Evolutionary conservation across 1,140 invertebrate species (phyloP), one percentile per base, ranked within the genome.

Genomic region (Achroia grisella): DNA sequence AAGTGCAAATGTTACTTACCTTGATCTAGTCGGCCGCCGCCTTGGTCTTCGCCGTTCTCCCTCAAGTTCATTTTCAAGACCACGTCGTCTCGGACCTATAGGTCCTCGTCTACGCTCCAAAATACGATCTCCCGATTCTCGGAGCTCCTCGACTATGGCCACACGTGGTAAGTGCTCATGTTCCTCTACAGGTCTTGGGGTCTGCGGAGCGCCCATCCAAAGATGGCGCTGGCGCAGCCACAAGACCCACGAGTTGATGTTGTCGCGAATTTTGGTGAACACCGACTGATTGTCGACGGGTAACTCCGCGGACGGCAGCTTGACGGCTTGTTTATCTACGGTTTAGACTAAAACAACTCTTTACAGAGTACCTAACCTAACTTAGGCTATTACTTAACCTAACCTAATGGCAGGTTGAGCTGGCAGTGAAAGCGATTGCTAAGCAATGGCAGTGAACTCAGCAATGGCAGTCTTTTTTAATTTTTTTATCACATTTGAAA

Each of bases 181-280:
- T 34, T 81, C 73, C 44, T 82, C 72, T 39, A 83, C 70, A 43
- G 56, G 61, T 65, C 73, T 80, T 44, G 71, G 79, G 71, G 71
- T 83, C 72, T 80, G 79, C 76, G 79, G 79, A 65, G 79, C 79
- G 76, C 76, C 79, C 74, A 80, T 80, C 78, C 78, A 71, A 76
- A 82, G 73, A 79, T 77, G 75, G 60, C 73, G 67, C 62, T 76
- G 73, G 71, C 79, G 76, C 76, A 76, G 80, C 79, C 79, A 80
- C 79, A 83, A 65, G 51, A 83, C 79, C 79, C 79, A 83, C 69
- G 72, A 77, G 47, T 73, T 78, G 58, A 83, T 71, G 53, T 80
- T 80, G 46, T 83, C 79, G 60, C 79, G 79, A 83, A 83, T 83
- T 61, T 83, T 83, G 79, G 42, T 41, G 48, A 61, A 49, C 40